A percentile compares a stretch with the other conserved stretches of the same genome.
These are phyloP conservation scores for Hippolais icterina DNA, from an alignment of 2,113 vertebrate species.

Conservation along the genomic window DNA sequence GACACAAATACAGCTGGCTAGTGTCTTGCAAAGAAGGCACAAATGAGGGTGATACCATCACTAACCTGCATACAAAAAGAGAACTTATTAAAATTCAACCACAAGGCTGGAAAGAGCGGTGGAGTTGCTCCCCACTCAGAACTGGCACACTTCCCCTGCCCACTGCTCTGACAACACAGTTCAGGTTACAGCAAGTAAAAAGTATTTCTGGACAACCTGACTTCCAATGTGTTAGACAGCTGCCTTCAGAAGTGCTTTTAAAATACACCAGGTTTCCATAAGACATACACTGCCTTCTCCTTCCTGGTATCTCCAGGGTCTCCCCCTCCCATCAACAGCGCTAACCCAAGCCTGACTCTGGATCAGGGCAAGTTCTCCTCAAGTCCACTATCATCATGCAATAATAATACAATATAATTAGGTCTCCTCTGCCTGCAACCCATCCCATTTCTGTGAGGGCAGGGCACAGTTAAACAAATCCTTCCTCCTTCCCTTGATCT, in stretches of 20 bases:
- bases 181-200: neutral
- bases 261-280: neutral
- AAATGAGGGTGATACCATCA: neutral
- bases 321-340: rapidly evolving
- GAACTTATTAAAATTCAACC: neutral
- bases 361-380: neutral
- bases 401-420: neutral
- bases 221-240: neutral
- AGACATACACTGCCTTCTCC: neutral
- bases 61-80: neutral
- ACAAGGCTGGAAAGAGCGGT: neutral
- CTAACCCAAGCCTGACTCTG: neutral
- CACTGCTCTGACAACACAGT: neutral
- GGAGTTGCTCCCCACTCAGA: neutral
- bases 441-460: neutral
- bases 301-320: neutral
- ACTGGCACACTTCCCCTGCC: neutral
- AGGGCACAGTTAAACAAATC: neutral
- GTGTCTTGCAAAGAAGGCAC: neutral
- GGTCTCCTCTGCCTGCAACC: neutral
- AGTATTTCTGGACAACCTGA: neutral
- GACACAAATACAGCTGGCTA: neutral
- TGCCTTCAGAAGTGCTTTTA: neutral
- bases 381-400: neutral
- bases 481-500: rapidly evolving